Evolutionary conservation across 2,113 vertebrate species (phyloP), one percentile per base, ranked within the genome.

Genomic region (Hemichromis elongatus): DNA sequence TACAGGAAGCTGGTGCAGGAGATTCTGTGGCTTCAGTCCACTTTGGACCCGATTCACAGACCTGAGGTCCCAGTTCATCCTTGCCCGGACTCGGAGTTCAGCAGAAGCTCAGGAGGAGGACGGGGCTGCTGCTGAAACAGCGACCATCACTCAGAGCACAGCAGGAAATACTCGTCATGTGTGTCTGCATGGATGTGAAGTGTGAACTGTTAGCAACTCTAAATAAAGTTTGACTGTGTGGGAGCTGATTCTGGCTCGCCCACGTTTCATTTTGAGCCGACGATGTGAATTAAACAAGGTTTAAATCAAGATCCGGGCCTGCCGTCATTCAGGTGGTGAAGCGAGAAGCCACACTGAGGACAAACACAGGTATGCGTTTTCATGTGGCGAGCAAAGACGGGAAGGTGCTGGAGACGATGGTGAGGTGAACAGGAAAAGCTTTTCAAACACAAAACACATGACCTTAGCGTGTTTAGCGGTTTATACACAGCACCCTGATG

Each of bases 1-100:
- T 87, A 73, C 92, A 93, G 91, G 87, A 86, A 37, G 16, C 18
- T 94, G 83, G 93, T 93, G 56, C 61, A 92, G 81, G 55, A 90
- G 59, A 86, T 92, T 3, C 19, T 93, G 55, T 83, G 52, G 0
- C 53, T 78, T 45, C 85, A 90, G 66, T 59, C 87, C 10, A 24
- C 28, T 7, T 42, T 79, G 77, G 61, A 91, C 14, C 24, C 2
- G 2, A 21, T 37, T 4, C 35, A 77, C 5, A 0, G 6, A 68
- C 19, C 42, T 24, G 14, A 66, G 18, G 21, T n/a, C 9, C 2
- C 0, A 1, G 18, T 68, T 19, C 0, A 7, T 19, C 75, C 30
- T 55, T 16, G 77, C 2, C 68, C n/a, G 33, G 79, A 89, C 24
- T 47, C 77, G 1, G 30, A 83, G 21, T 1, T 5, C 21, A 6